Conservation (phyloP, 2,888 invertebrate species). For the Orchesella flavescens region DNA sequence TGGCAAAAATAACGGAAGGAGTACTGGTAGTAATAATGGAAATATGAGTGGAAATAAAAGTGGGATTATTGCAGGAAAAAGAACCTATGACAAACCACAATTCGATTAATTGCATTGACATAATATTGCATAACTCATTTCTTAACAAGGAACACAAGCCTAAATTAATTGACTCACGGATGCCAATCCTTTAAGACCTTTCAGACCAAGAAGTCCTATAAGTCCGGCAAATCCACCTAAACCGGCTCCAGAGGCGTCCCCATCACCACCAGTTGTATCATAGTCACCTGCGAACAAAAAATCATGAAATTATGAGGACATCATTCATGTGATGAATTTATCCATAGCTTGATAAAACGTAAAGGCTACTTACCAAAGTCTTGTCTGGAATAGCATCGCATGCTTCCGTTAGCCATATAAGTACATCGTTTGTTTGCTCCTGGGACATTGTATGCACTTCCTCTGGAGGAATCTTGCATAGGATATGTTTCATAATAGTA, state of each 20-base stretch:
- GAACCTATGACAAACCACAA: neutral
- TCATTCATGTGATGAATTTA: no score
- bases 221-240: constrained; percentile 56
- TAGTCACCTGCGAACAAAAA: neutral
- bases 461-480: constrained; percentile 41
- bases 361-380: constrained; percentile 12
- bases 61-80: constrained; percentile 43
- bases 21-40: constrained; percentile 46
- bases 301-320: no score
- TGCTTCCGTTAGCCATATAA: constrained; percentile 34
- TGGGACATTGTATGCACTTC: constrained; percentile 13
- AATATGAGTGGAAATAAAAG: constrained; percentile 43
- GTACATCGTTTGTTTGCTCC: constrained; percentile 29
- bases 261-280: constrained; percentile 40
- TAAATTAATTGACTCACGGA: constrained; percentile 21
- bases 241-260: constrained; percentile 25
- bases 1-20: constrained; percentile 31
- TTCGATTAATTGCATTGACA: neutral
- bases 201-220: constrained; percentile 56
- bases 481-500: constrained; percentile 54
- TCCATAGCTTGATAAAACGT: no score
- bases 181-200: constrained; percentile 57
- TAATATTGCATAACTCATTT: neutral
- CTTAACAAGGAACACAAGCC: neutral
- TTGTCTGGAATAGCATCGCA: constrained; percentile 44